These are phyloP conservation scores for Cichlasoma orientale DNA, from an alignment of 2,797 vertebrate genomes.

Conservation along the genomic window DNA sequence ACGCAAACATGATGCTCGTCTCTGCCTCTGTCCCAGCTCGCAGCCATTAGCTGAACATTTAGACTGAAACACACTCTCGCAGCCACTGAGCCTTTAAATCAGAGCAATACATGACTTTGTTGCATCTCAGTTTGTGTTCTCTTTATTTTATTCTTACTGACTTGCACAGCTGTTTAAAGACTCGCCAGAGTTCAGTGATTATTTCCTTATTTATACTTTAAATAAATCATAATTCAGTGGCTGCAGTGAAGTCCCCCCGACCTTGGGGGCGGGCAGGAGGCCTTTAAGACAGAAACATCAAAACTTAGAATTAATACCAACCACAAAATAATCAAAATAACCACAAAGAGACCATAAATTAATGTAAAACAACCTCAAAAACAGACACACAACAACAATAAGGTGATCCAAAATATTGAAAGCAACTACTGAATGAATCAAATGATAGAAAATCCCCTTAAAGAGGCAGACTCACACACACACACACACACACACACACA, in stretches of 20 bases:
- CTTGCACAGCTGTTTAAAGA: not conserved
- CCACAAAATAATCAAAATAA: not conserved
- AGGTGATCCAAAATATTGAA: no score
- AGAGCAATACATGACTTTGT: not conserved
- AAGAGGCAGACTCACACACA: no score
- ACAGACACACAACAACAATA: no score
- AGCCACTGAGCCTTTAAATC: not conserved
- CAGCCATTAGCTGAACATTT: conserved; percentile 2
- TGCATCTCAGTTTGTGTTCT: not conserved
- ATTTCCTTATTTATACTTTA: not conserved
- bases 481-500: no score
- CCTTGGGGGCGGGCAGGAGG: no score
- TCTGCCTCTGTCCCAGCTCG: not conserved
- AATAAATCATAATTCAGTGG: not conserved
- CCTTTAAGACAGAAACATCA: not conserved
- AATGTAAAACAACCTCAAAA: not conserved
- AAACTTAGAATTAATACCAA: not conserved
- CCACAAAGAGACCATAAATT: not conserved
- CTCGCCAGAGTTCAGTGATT: not conserved
- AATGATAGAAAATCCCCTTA: no score
- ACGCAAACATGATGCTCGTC: not conserved
- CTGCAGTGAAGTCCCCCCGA: not conserved
- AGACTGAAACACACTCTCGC: not conserved
- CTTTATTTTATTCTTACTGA: conserved; percentile 8
- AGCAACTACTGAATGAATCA: no score